A percentile compares a stretch with the other conserved stretches of the same genome.
Evolutionary conservation across 2,888 invertebrate species (phyloP).

Genomic region (Orthonychiurus folsomi): DNA sequence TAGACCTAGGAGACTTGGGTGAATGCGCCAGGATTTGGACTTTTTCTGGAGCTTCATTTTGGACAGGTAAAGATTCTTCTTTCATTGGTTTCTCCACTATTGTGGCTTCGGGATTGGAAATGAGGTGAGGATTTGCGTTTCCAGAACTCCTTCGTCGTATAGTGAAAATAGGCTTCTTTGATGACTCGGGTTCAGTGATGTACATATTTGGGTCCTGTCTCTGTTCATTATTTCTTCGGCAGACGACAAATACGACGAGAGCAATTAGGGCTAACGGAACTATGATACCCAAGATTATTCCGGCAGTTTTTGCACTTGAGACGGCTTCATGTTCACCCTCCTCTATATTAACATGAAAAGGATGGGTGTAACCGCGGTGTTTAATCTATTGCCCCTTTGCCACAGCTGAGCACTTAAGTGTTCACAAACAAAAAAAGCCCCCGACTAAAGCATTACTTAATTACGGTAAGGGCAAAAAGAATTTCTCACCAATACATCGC

Average conservation of each 20-base stretch:
- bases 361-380: too few species aligned
- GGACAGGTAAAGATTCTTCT: constrained; percentile 2
- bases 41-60: neutral
- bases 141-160: neutral
- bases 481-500: constrained; percentile 79
- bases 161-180: constrained; percentile 1
- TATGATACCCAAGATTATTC: constrained; percentile 65
- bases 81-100: neutral
- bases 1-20: constrained; percentile 4
- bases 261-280: constrained; percentile 58
- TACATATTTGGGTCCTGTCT: constrained; percentile 14
- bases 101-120: neutral
- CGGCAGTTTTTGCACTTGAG: constrained; percentile 52
- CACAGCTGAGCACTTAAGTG: too few species aligned
- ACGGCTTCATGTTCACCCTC: constrained; percentile 37
- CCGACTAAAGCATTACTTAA: too few species aligned
- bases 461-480: too few species aligned
- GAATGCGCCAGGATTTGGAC: neutral
- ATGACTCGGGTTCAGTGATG: neutral
- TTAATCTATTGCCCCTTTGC: too few species aligned
- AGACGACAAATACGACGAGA: constrained; percentile 24
- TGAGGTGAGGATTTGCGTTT: neutral
- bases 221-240: constrained; percentile 22
- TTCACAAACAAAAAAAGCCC: too few species aligned
- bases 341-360: constrained; percentile 32